A percentile compares a stretch with the other conserved stretches of the same genome.
These are phyloP conservation scores for Macrophya annulata DNA, from an alignment of 2,888 invertebrate species.

Conservation along the genomic window DNA sequence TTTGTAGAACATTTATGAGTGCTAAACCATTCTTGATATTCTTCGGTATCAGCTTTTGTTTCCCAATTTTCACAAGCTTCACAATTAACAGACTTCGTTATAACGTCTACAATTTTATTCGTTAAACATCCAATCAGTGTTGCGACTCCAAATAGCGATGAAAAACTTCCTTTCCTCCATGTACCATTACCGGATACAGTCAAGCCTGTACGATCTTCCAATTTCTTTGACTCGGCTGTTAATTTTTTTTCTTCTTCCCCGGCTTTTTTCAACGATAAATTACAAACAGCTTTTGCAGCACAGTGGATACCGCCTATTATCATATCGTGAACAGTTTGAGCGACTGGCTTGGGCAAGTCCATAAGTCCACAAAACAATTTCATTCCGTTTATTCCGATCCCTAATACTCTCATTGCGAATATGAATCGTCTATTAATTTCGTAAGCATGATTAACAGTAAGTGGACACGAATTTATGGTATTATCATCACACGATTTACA, in stretches of 20 bases:
- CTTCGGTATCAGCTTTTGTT: conserved; percentile 43
- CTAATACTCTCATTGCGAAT: conserved; percentile 58
- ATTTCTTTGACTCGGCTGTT: background rate
- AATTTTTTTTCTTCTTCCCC: conserved; percentile 37
- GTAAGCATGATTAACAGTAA: conserved; percentile 54
- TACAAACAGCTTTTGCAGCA: conserved; percentile 39
- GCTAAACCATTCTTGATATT: conserved; percentile 55
- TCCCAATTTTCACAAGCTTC: conserved; percentile 50
- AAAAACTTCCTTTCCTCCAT: conserved; percentile 51
- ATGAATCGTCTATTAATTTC: conserved; percentile 59
- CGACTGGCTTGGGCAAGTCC: conserved; percentile 57
- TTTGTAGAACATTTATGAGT: conserved; percentile 55
- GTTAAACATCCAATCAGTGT: conserved; percentile 48
- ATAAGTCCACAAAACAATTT: conserved; percentile 56
- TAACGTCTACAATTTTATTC: conserved; percentile 40
- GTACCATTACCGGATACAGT: conserved; percentile 51
- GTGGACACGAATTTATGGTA: conserved; percentile 52
- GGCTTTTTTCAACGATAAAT: conserved; percentile 42
- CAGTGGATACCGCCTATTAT: conserved; percentile 26
- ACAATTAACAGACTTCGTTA: conserved; percentile 41
- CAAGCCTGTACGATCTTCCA: conserved; percentile 4
- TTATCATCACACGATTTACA: conserved; percentile 45
- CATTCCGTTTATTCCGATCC: conserved; percentile 56
- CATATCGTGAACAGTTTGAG: background rate
- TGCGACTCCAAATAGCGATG: conserved; percentile 11